Conservation (phyloP, 2,113 vertebrate genomes). For the Laterallus jamaicensis region DNA sequence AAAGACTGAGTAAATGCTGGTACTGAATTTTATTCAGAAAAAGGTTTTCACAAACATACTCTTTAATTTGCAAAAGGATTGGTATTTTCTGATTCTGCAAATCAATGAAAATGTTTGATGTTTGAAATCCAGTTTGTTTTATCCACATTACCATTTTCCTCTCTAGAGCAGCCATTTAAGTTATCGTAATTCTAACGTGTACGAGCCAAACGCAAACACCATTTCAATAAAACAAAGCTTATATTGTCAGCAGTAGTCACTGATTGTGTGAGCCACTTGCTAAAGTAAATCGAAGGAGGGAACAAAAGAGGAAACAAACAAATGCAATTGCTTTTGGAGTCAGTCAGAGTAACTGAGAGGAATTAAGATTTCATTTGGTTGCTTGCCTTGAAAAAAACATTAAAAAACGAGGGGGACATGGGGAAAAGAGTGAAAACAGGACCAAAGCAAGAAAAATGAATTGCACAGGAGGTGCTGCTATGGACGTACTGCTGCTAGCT, state of each 20-base stretch:
- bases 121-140: neutral
- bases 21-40: neutral
- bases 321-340: neutral
- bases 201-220: neutral
- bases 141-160: neutral
- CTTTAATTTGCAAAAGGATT: neutral
- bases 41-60: neutral
- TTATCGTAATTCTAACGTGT: neutral
- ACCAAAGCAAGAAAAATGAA: neutral
- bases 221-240: neutral
- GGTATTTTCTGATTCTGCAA: neutral
- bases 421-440: neutral
- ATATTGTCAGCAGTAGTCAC: neutral
- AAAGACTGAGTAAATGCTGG: neutral
- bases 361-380: neutral
- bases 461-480: neutral
- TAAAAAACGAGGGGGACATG: neutral
- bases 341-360: neutral
- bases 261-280: neutral
- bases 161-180: neutral
- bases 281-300: neutral
- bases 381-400: neutral
- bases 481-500: neutral
- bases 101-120: neutral
- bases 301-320: neutral